Percentiles rank a stretch among this genome's conserved stretches.
Conservation (phyloP, 2,797 vertebrate species). For the Sebastolobus altivelis region DNA sequence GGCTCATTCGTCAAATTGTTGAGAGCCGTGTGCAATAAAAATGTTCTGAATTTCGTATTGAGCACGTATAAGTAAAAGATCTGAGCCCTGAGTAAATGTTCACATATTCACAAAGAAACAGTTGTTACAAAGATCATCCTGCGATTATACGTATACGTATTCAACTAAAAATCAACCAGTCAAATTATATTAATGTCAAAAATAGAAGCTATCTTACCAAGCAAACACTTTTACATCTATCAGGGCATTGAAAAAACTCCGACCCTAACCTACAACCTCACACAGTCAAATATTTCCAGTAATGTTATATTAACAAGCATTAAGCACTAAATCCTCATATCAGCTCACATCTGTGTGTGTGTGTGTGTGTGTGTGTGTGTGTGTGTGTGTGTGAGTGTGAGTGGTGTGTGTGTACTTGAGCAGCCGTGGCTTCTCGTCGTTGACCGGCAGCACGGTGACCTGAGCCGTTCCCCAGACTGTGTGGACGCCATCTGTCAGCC, state of each 20-base stretch:
- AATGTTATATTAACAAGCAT: slow-evolving; percentile 4
- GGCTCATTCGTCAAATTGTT: too few relatives aligned
- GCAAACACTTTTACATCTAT: neutral
- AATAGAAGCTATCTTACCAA: neutral
- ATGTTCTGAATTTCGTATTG: too few relatives aligned
- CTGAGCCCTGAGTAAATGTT: too few relatives aligned
- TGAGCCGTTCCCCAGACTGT: slow-evolving; percentile 86
- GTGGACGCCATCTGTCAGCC: slow-evolving; percentile 92
- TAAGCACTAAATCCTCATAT: slow-evolving; percentile 17
- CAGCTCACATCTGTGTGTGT: slow-evolving; percentile 32
- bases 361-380: slow-evolving; percentile 46
- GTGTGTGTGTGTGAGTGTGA: neutral
- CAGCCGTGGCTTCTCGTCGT: slow-evolving; percentile 89
- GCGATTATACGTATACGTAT: too few relatives aligned
- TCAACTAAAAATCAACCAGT: too few relatives aligned
- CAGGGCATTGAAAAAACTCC: neutral
- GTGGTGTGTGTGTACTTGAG: slow-evolving; percentile 85
- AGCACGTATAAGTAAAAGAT: too few relatives aligned
- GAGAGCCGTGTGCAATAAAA: too few relatives aligned
- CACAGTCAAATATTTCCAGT: neutral
- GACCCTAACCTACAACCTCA: slow-evolving; percentile 21
- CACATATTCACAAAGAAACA: too few relatives aligned
- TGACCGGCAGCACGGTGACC: slow-evolving; percentile 90
- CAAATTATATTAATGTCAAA: too few relatives aligned
- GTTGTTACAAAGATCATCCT: too few relatives aligned